These are phyloP conservation scores for Labrus mixtus DNA, from an alignment of 2,113 vertebrate genomes.

Conservation along the genomic window DNA sequence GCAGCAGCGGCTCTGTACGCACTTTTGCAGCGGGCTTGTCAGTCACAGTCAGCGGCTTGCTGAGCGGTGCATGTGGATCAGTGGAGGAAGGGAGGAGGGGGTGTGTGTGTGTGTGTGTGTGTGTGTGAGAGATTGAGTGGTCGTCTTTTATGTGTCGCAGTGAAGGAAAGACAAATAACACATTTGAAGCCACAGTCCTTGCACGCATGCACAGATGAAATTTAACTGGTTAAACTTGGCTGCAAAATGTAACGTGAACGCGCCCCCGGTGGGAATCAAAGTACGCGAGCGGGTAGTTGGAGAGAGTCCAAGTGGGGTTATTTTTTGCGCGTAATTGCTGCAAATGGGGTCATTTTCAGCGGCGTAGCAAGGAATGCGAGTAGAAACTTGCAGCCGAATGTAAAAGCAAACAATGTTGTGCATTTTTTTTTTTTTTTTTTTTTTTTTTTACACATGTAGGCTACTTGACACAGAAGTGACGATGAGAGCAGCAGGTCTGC, in stretches of 20 bases:
- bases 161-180: constrained; percentile 2
- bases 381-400: constrained; percentile 15
- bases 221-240: constrained; percentile 50
- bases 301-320: constrained; percentile 38
- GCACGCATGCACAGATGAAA: constrained; percentile 4
- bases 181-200: constrained; percentile 4
- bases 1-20: constrained; percentile 52
- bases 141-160: constrained; percentile 4
- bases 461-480: background rate
- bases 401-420: background rate
- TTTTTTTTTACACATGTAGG: background rate
- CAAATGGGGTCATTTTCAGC: constrained; percentile 31
- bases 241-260: constrained; percentile 42
- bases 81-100: background rate
- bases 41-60: constrained; percentile 45
- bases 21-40: constrained; percentile 71
- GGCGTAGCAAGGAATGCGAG: constrained; percentile 6
- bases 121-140: background rate
- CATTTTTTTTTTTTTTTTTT: too few species aligned
- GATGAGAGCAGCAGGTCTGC: constrained; percentile 20
- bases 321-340: constrained; percentile 38
- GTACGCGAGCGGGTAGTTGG: constrained; percentile 46
- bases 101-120: background rate
- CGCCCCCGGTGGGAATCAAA: constrained; percentile 45
- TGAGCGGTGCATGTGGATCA: constrained; percentile 58